Evolutionary conservation across 2,113 vertebrate species (phyloP).

Genomic region (Tragelaphus scriptus): DNA sequence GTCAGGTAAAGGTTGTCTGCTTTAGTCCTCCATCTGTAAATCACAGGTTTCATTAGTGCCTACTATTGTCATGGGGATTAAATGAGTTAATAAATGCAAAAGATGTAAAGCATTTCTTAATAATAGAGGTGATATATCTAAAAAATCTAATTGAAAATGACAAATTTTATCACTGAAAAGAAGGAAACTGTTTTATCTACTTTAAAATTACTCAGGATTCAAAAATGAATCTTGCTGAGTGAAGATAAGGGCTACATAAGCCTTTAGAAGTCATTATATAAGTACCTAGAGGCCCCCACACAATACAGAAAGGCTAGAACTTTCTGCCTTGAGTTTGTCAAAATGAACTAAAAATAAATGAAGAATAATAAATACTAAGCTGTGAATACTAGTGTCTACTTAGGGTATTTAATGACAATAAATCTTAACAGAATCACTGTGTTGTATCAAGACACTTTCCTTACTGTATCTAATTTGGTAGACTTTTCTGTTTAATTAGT

Average conservation of each 20-base stretch:
- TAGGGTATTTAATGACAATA: slow-evolving; percentile 58
- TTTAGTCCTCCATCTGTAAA: background rate
- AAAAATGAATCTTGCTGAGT: background rate
- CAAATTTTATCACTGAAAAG: background rate
- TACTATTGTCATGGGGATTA: background rate
- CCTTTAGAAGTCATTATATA: slow-evolving; percentile 38
- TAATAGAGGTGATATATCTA: background rate
- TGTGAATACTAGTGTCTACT: slow-evolving; percentile 34
- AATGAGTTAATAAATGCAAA: background rate
- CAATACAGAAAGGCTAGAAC: slow-evolving; percentile 19
- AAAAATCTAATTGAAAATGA: background rate
- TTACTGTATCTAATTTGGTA: slow-evolving; percentile 46
- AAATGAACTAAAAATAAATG: slow-evolving; percentile 58
- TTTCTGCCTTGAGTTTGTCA: slow-evolving; percentile 37
- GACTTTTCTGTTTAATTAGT: slow-evolving; percentile 65
- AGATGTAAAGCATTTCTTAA: background rate
- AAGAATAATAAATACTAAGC: slow-evolving; percentile 58
- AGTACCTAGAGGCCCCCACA: slow-evolving; percentile 23
- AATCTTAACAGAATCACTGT: slow-evolving; percentile 30
- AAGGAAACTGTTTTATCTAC: background rate
- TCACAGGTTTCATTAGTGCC: background rate
- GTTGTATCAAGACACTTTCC: slow-evolving; percentile 46
- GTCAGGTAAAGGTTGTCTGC: background rate
- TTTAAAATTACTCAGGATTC: slow-evolving; percentile 36
- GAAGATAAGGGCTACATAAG: slow-evolving; percentile 34